A percentile compares a stretch with the other conserved stretches of the same genome.
Evolutionary conservation across 2,888 invertebrate species (phyloP).

Genomic region (Hydraecia micacea): DNA sequence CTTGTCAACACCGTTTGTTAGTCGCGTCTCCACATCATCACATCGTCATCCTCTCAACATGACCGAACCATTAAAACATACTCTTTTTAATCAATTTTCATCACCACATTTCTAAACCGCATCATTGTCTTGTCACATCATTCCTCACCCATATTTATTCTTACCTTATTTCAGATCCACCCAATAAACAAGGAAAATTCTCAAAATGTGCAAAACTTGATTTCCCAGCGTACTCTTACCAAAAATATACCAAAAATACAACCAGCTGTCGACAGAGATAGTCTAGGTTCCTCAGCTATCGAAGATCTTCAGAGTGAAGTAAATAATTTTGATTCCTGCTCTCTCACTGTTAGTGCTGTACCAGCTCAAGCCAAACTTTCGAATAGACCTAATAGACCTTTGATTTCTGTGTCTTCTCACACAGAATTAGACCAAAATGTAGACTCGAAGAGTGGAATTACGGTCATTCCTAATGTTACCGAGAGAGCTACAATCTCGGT

Average conservation of each 20-base stretch:
- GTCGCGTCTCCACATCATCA: no score
- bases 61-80: no score
- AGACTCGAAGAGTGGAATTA: slow-evolving; percentile 66
- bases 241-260: slow-evolving; percentile 52
- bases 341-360: slow-evolving; percentile 25
- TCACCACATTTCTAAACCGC: no score
- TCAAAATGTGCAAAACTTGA: slow-evolving; percentile 61
- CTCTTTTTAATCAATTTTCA: no score
- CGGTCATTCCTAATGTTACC: slow-evolving; percentile 65
- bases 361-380: slow-evolving; percentile 29
- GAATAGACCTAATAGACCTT: slow-evolving; percentile 32
- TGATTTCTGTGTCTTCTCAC: slow-evolving; percentile 70
- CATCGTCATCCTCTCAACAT: no score
- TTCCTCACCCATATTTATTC: not conserved
- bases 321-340: slow-evolving; percentile 47
- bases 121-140: no score
- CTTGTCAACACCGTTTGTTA: no score
- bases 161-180: slow-evolving; percentile 63
- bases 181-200: slow-evolving; percentile 71
- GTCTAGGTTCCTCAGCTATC: slow-evolving; percentile 73
- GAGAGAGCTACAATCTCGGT: slow-evolving; percentile 72
- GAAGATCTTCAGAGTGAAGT: slow-evolving; percentile 69
- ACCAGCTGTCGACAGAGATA: slow-evolving; percentile 56
- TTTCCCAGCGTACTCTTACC: slow-evolving; percentile 33
- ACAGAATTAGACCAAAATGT: slow-evolving; percentile 65